Conservation (phyloP, 2,113 vertebrate species). For the Pelobates fuscus region DNA sequence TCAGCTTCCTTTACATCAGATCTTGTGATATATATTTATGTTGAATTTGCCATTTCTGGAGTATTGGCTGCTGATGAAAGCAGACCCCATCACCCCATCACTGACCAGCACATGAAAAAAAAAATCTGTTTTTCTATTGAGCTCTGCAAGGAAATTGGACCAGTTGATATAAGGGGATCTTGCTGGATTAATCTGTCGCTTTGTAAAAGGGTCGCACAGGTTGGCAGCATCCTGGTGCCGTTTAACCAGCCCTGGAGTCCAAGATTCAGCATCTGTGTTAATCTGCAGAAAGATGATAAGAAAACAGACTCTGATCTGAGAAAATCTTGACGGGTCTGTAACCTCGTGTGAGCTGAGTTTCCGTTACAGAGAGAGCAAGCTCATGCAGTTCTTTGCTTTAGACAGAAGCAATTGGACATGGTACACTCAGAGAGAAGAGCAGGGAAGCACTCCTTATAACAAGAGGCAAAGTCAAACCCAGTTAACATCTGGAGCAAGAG, state of each 20-base stretch:
- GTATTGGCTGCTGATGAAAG: background rate
- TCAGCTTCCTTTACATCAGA: constrained; percentile 37
- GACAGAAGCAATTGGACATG: background rate
- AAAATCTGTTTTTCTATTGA: background rate
- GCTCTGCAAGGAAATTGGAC: constrained; percentile 9
- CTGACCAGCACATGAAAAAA: constrained; percentile 8
- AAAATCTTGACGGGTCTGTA: constrained; percentile 1
- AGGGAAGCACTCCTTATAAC: background rate
- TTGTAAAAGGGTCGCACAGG: constrained; percentile 6
- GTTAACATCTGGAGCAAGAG: background rate
- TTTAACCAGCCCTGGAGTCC: background rate
- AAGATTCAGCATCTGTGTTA: background rate
- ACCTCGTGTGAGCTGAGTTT: constrained; percentile 5
- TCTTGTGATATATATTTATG: constrained; percentile 8
- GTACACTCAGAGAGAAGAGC: constrained; percentile 1
- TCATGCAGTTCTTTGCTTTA: background rate
- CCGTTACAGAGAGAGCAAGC: constrained; percentile 1
- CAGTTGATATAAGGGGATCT: constrained; percentile 8
- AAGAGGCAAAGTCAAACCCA: constrained; percentile 5
- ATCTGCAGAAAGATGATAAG: background rate
- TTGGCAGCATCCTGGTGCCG: constrained; percentile 4
- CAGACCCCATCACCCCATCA: background rate
- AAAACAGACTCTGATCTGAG: background rate
- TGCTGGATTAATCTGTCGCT: constrained; percentile 12
- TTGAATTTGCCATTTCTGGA: constrained; percentile 1